Conservation (phyloP, 2,113 vertebrate species). For the human (Homo sapiens) region GRCh38 chr6:139175501-139176000, state of each 20-base stretch:
- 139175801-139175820: neutral
- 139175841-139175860: neutral
- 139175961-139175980: neutral
- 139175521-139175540: neutral
- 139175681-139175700: neutral
- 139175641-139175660: neutral
- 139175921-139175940: neutral
- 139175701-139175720: neutral
- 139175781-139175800: neutral
- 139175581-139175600: neutral
- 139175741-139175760: neutral
- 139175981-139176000: neutral
- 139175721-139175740: neutral
- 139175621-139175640: neutral
- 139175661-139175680: neutral
- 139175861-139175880: neutral
- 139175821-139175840: neutral
- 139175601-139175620: neutral
- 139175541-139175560: slow-evolving; percentile 11
- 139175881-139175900: neutral
- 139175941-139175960: neutral
- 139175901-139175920: neutral
- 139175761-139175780: neutral
- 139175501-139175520: neutral
- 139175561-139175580: neutral